Base-by-base conservation (phyloP, 2,888 invertebrate genomes). In the Morinoia aosen region DNA sequence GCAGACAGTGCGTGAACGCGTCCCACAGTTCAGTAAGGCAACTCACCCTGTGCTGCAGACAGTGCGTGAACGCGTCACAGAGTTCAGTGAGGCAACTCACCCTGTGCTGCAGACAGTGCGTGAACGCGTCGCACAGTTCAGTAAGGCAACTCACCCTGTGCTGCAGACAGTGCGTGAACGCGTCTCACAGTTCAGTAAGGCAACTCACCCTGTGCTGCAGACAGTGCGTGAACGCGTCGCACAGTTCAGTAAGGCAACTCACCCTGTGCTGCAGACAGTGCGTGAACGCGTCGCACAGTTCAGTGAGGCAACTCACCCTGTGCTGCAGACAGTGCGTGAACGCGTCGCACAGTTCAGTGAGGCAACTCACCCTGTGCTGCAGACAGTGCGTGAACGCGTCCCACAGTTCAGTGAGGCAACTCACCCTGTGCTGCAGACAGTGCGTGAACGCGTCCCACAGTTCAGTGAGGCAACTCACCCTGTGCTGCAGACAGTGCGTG, bases 241-340 rank as follows among this genome's bases (percentile, higher is more conserved):
- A 95, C 64, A 96, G 19, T 48, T 90, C 48, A 90, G 64, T 16
- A 7, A 64, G 48, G 39, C 39, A 11, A 96, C 96, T 61, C 95
- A 96, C 96, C 57, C 57, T 94, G 88, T 95, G 95, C 58, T 96
- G 96, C 40, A 96, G 88, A 14, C 96, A 96, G 14, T 96, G 96
- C 40, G 61, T 94, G 76, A 96, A 88, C 88, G 96, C 96, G 33
- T 95, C 96, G 19, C 96, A 95, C 88, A 96, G 95, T 64, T 96
- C 96, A 61, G 95, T 95, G 25, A 96, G 95, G 94, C n/a, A n/a
- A n/a, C n/a, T n/a, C n/a, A n/a, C n/a, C n/a, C n/a, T n/a, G n/a
- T n/a, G n/a, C n/a, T n/a, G n/a, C n/a, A n/a, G 48, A 48, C 48
- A 48, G 48, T 48, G 48, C 48, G 48, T 48, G 48, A 48, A 48